A percentile compares a stretch with the other conserved stretches of the same genome.
These are phyloP conservation scores for Pitangus sulphuratus DNA, from an alignment of 2,797 vertebrate genomes.

Conservation along the genomic window DNA sequence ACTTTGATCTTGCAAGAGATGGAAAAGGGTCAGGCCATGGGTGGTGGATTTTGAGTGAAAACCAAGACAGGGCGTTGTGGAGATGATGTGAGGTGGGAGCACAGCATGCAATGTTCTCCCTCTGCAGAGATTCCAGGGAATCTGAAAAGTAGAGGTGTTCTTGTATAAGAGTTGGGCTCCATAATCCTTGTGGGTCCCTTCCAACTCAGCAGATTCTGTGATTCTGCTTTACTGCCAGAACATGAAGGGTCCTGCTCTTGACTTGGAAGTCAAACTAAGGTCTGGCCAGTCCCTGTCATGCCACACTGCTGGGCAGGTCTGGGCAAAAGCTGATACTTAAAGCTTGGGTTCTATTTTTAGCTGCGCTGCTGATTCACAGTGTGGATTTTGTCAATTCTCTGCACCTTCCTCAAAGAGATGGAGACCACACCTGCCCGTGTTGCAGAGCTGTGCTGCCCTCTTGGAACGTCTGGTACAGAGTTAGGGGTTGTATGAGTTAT, in stretches of 20 bases:
- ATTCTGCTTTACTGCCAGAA: neutral
- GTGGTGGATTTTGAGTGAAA: constrained; percentile 2
- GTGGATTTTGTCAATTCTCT: neutral
- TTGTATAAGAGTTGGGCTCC: neutral
- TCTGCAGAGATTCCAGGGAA: neutral
- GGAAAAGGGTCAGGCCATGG: neutral
- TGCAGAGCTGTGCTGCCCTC: neutral
- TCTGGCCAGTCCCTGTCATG: neutral
- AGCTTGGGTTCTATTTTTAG: neutral
- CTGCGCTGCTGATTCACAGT: neutral
- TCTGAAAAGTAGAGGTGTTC: neutral
- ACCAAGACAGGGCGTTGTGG: neutral
- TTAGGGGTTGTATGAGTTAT: neutral
- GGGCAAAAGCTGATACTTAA: neutral
- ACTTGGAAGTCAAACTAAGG: neutral
- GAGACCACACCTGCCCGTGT: neutral
- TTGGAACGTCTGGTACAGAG: neutral
- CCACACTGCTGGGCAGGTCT: neutral
- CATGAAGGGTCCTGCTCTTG: neutral
- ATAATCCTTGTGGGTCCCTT: neutral
- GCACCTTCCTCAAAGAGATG: neutral
- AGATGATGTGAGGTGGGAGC: neutral
- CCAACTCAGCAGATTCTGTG: neutral
- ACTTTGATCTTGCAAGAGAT: constrained; percentile 41
- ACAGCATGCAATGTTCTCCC: neutral